Evolutionary conservation across 1,140 invertebrate genomes (phyloP), one percentile per base, ranked within the genome.

Genomic region (Temnothorax longispinosus): DNA sequence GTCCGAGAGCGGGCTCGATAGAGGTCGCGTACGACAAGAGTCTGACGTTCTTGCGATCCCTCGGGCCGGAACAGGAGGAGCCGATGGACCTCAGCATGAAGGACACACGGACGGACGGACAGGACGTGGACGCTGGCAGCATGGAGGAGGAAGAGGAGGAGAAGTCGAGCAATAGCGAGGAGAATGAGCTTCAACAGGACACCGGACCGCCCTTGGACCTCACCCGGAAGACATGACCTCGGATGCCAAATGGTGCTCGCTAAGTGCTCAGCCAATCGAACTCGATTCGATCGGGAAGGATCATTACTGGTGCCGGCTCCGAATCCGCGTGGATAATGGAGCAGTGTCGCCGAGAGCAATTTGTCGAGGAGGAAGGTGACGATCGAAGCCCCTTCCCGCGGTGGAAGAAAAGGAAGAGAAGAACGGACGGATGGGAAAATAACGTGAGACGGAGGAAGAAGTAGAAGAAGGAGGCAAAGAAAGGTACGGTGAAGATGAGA

Each of bases 11-110:
- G 32, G 67, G 74, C 10, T 87, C 88, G 41, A 81, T 86, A 41
- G 90, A 92, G 41, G 72, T 76, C 0, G 86, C 87, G 27, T 91
- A 91, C 50, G 94, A 94, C 85, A 94, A 95, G 86, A 93, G 92
- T 64, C 32, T 95, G 2, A 93, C 94, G 21, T 94, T 93, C 52
- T 72, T 95, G 38, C 91, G 93, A 54, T 94, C 94, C 0, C 80
- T 95, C 32, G 95, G 95, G 15, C 95, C 95, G 0, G 95, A 95
- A 47, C 95, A 95, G 81, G 97, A 98, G 0, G 96, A 97, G 87
- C 98, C 97, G 1, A 98, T 98, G 87, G 97, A 98, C 93, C 94
- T 98, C 32, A 97, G 97, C 15, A 96, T 97, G 87, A 97, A 97
- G 93, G 96, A 96, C 3, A 95, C 50, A 96, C 96, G 35, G 93